Conservation (phyloP, 2,797 vertebrate species). For the Sandelia bainsii region DNA sequence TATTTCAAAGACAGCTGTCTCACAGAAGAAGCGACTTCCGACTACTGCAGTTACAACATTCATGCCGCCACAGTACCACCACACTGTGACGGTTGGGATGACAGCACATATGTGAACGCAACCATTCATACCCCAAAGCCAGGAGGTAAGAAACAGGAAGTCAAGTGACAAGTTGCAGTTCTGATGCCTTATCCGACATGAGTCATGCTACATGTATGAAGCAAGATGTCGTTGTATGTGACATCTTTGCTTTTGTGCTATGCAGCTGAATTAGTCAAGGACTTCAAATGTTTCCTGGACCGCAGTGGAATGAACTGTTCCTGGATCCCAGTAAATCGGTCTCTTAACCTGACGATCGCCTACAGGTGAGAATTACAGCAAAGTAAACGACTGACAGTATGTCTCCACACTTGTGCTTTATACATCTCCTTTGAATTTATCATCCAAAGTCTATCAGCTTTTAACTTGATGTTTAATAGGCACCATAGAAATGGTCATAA, state of each 20-base stretch:
- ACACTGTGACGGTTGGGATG: rapidly evolving
- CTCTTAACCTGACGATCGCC: constrained; percentile 22
- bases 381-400: background rate
- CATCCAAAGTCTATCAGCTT: background rate
- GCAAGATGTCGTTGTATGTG: background rate
- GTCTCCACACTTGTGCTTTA: background rate
- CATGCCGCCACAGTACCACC: rapidly evolving
- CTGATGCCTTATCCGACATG: background rate
- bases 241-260: background rate
- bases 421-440: no score
- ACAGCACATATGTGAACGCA: rapidly evolving
- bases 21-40: background rate
- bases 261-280: constrained; percentile 60
- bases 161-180: background rate
- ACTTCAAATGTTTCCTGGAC: constrained; percentile 61
- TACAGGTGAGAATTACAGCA: constrained; percentile 61
- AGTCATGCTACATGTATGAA: background rate
- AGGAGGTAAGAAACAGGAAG: constrained; percentile 27
- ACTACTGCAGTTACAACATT: background rate
- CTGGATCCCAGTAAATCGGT: constrained; percentile 53
- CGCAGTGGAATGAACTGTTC: constrained; percentile 44
- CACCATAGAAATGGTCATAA: background rate
- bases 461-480: no score
- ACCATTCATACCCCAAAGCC: rapidly evolving
- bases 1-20: rapidly evolving